Base-by-base conservation (phyloP, 37 sponge, comb jelly and placozoan genomes). In the Spongilla lacustris region DNA sequence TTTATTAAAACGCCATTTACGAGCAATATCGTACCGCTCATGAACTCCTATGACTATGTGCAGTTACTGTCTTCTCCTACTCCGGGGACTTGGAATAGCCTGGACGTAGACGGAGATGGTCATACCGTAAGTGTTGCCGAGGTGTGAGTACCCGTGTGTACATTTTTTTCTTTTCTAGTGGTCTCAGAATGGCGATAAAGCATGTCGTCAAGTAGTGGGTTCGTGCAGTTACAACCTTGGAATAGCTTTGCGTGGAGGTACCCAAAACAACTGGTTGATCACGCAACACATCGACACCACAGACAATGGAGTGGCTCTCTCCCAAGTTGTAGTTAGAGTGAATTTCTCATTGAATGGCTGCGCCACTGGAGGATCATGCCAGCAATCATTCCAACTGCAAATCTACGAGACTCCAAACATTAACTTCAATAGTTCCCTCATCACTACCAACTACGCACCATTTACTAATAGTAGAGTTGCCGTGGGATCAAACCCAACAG, bases 181-280 rank as follows among this genome's bases (percentile, higher is more conserved):
- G 84, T 24, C 66, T 23, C 76, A 75, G 76, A 31, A 27, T n/a
- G 25, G 30, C 24, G 35, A 33, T 38, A 33, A 12, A 76, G 1
- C 68, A 2, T 84, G 84, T 58, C 33, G 36, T 31, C 75, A 75
- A 68, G 27, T 26, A 11, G 29, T 67, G 23, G 33, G 11, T 67
- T 75, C 66, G 4, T 84, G 84, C 76, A 68, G 76, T 4, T 84
- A 8, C 26, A 36, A 27, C 0, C n/a, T 14, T 76, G 69, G 38
- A 32, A 3, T n/a, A n/a, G n/a, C n/a, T n/a, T n/a, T n/a, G n/a
- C n/a, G n/a, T n/a, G n/a, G n/a, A n/a, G n/a, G n/a, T n/a, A n/a
- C 0, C 0, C 84, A 84, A 68, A 76, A 75, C 74, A 84, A 84
- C 76, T 84, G 84, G 84, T 41, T 84, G 33, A 84, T 84, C 68